phyloP scores from a whole-genome alignment of 92 coral and sea anemone species.

The Montipora capitata region DNA sequence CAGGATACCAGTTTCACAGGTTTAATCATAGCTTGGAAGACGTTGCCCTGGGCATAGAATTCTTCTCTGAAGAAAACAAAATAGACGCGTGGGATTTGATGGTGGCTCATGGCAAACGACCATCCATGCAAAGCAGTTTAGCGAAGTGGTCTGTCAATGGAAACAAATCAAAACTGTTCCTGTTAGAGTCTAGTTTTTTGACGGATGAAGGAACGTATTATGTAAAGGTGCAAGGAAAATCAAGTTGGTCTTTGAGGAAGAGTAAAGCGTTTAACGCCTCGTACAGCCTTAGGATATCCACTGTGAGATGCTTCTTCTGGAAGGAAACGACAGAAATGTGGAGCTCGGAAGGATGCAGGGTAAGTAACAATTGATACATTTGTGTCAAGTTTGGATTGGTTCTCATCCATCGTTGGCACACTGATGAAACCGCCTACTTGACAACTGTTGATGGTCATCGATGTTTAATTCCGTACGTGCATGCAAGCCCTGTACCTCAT shows the following conservation, averaged over 20 bases:
- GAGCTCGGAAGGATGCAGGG: constrained; percentile 80
- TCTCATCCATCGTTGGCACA: too few relatives aligned
- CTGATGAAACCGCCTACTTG: too few relatives aligned
- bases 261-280: constrained; percentile 57
- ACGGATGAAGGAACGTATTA: constrained; percentile 7
- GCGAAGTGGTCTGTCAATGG: constrained; percentile 53
- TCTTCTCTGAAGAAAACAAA: constrained; percentile 50
- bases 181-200: constrained; percentile 5
- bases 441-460: too few relatives aligned
- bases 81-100: constrained; percentile 65
- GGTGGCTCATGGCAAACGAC: constrained; percentile 55
- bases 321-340: constrained; percentile 64
- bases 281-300: constrained; percentile 81
- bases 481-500: too few relatives aligned
- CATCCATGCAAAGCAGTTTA: constrained; percentile 42
- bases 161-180: not conserved
- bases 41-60: constrained; percentile 65
- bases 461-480: too few relatives aligned
- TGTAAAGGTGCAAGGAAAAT: constrained; percentile 11
- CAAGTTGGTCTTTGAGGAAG: not conserved
- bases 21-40: constrained; percentile 17
- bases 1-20: constrained; percentile 9
- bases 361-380: constrained; percentile 9
- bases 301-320: constrained; percentile 88
- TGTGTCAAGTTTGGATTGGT: not conserved